Conservation (phyloP, 30 jellyfish, hydroid and myxozoan species). For the Aurelia aurita complex sp. Pacific region DNA sequence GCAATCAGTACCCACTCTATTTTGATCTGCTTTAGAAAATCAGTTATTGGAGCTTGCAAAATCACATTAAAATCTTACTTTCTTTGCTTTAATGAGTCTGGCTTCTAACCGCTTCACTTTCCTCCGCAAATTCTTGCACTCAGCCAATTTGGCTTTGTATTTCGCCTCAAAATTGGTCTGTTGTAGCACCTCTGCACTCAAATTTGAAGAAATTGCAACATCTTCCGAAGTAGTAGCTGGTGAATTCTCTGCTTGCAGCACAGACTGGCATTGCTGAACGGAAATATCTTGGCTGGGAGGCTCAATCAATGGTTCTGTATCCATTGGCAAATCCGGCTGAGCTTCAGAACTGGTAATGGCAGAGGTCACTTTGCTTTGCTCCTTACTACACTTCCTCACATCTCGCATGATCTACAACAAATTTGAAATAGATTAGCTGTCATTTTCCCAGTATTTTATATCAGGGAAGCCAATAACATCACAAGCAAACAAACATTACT, state of each 20-base stretch:
- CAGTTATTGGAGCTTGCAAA: no score
- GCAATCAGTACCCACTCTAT: no score
- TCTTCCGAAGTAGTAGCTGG: not conserved
- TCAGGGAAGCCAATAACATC: no score
- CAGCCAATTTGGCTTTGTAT: constrained; percentile 17
- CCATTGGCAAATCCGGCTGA: not conserved
- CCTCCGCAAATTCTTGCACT: not conserved
- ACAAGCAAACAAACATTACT: no score
- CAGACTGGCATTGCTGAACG: not conserved
- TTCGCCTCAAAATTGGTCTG: constrained; percentile 3
- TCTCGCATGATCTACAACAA: constrained; percentile 22
- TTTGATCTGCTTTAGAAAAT: no score
- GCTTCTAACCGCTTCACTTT: no score
- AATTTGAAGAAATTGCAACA: not conserved
- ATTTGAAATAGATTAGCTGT: no score
- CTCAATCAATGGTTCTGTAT: not conserved
- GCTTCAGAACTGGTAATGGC: not conserved
- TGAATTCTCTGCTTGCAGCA: constrained; percentile 12
- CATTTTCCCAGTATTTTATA: no score
- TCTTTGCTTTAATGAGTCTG: no score
- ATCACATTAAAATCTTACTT: no score
- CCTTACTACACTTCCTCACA: not conserved
- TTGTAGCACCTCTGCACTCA: not conserved
- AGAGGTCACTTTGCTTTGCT: not conserved
- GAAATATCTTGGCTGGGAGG: not conserved